These are phyloP conservation scores for Irena cyanogastra DNA, from an alignment of 2,113 vertebrate genomes.

Conservation along the genomic window DNA sequence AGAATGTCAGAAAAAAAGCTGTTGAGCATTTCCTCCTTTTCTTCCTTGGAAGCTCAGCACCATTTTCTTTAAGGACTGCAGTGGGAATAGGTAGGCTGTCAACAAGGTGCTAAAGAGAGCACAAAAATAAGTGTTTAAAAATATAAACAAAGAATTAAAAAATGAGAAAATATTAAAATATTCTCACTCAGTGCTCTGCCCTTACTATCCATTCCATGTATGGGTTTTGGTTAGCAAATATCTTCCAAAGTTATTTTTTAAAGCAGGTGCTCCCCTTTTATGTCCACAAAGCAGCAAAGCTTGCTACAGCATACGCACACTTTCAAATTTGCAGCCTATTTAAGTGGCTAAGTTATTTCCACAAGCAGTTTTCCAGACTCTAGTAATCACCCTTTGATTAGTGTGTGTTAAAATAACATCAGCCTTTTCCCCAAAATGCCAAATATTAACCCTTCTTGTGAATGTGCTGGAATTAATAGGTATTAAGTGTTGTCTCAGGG, in stretches of 20 bases:
- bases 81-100: too few relatives aligned
- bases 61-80: neutral
- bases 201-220: neutral
- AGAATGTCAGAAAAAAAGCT: neutral
- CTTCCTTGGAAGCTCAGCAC: neutral
- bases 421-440: neutral
- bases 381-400: neutral
- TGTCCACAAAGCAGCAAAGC: fast-evolving
- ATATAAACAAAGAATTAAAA: neutral
- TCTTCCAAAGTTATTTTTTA: neutral
- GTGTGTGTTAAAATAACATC: too few relatives aligned
- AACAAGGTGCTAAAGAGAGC: neutral
- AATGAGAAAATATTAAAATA: neutral
- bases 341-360: neutral
- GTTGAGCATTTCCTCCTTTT: neutral
- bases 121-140: neutral
- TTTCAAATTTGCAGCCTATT: neutral
- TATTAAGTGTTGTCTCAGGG: neutral
- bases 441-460: neutral
- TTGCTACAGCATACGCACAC: neutral
- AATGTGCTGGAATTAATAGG: neutral
- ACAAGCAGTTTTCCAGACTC: neutral
- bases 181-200: neutral
- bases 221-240: neutral
- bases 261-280: neutral